phyloP scores from a whole-genome alignment of 2,888 invertebrate genomes.

The Hanleya hanleyi region DNA sequence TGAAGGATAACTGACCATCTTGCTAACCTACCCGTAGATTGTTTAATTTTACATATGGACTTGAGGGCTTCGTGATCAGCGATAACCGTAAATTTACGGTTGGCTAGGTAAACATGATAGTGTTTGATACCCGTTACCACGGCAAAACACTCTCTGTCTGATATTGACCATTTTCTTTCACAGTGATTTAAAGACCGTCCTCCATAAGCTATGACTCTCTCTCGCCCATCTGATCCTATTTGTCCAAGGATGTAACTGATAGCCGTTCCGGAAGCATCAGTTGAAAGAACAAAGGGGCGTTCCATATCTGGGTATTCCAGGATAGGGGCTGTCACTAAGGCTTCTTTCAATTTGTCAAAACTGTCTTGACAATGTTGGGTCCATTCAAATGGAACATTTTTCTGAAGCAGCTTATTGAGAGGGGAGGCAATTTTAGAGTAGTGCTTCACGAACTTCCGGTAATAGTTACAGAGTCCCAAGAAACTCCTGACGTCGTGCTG shows the following conservation, averaged over 20 bases:
- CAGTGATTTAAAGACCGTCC: not conserved
- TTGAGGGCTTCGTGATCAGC: not conserved
- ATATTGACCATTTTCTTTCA: not conserved
- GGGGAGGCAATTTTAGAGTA: slow-evolving; percentile 38
- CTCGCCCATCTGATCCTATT: not conserved
- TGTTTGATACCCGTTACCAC: not conserved
- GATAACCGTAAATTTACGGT: not conserved
- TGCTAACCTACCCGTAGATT: too few species aligned
- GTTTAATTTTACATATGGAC: too few species aligned
- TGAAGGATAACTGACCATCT: too few species aligned
- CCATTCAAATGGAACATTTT: slow-evolving; percentile 48
- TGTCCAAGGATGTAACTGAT: slow-evolving; percentile 28
- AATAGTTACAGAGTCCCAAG: slow-evolving; percentile 47
- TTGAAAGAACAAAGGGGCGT: slow-evolving; percentile 10
- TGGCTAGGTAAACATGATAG: not conserved
- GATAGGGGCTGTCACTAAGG: slow-evolving; percentile 11
- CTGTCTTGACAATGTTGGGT: slow-evolving; percentile 43
- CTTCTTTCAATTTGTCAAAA: slow-evolving; percentile 51
- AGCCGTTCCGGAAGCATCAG: slow-evolving; percentile 21
- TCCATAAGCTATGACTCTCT: not conserved
- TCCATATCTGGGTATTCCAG: slow-evolving; percentile 19
- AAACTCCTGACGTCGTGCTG: slow-evolving; percentile 10
- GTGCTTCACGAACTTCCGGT: slow-evolving; percentile 39
- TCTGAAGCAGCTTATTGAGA: slow-evolving; percentile 52
- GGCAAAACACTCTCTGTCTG: not conserved